Evolutionary conservation across 2,888 invertebrate genomes (phyloP).

Genomic region (Cecidostiba fungosa): DNA sequence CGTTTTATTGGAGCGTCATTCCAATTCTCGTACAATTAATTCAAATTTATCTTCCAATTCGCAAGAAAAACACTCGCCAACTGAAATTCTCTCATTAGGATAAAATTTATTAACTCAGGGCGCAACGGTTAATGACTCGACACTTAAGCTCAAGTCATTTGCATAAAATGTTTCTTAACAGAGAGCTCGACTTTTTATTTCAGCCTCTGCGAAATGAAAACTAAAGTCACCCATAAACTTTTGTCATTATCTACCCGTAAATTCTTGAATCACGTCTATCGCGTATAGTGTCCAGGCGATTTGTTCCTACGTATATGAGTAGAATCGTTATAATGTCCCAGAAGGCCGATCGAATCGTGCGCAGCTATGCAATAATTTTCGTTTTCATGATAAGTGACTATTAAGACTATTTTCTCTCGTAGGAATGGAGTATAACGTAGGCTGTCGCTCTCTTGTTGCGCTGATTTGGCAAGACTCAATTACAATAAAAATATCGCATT

Average conservation of each 20-base stretch:
- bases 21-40: not conserved
- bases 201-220: not conserved
- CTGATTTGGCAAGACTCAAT: not conserved
- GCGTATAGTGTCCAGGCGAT: not conserved
- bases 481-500: not conserved
- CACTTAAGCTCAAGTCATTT: not conserved
- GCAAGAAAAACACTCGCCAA: not conserved
- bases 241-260: constrained; percentile 24
- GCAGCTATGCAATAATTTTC: constrained; percentile 24
- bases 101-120: not conserved
- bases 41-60: not conserved
- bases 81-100: constrained; percentile 7
- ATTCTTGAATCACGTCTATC: constrained; percentile 23
- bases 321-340: not conserved
- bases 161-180: constrained; percentile 24
- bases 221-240: constrained; percentile 14
- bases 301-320: not conserved
- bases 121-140: constrained; percentile 16
- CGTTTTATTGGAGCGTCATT: not conserved
- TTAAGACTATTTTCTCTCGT: not conserved
- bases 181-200: not conserved
- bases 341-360: constrained; percentile 2
- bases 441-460: not conserved
- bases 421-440: not conserved
- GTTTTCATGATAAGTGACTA: constrained; percentile 14